phyloP scores from a whole-genome alignment of 2,797 vertebrate species.

The Melanotaenia parkinsoni region DNA sequence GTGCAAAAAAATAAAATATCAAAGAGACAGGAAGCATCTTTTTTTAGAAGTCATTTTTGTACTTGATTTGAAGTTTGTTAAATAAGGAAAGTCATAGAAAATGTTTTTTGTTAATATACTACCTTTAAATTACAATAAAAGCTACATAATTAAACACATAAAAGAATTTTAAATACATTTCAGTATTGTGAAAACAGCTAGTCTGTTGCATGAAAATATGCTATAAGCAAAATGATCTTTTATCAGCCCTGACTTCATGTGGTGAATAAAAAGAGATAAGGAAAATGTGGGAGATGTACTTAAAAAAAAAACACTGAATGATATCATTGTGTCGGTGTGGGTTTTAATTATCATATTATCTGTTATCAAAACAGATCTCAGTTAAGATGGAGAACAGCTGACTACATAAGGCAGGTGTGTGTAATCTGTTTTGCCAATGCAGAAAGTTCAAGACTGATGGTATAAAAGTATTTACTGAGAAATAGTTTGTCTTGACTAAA shows the following conservation, averaged over 20 bases:
- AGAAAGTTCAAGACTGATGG: conserved; percentile 16
- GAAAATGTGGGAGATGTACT: conserved; percentile 14
- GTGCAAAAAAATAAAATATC: conserved; percentile 30
- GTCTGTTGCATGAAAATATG: background rate
- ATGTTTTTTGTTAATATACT: background rate
- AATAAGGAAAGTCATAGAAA: conserved; percentile 13
- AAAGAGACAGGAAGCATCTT: conserved; percentile 26
- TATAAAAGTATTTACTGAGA: background rate
- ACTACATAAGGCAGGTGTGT: conserved; percentile 10
- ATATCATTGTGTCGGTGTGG: conserved; percentile 19
- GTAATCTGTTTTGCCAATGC: conserved; percentile 15
- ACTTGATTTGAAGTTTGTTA: background rate
- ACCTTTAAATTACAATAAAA: background rate
- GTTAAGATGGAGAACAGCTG: conserved; percentile 14
- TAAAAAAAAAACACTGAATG: conserved; percentile 28
- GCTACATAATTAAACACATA: background rate
- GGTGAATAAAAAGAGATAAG: conserved; percentile 8
- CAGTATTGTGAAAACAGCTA: too few species aligned
- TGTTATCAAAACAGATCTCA: conserved; percentile 23
- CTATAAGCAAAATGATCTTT: conserved; percentile 7
- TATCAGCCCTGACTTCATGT: conserved; percentile 11
- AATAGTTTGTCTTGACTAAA: background rate
- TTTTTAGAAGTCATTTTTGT: conserved; percentile 9
- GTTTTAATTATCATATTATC: conserved; percentile 33
- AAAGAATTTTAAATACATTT: background rate